These are phyloP conservation scores for Drosophila willistoni DNA, from an alignment of 1,140 invertebrate species.

Conservation along the genomic window DNA sequence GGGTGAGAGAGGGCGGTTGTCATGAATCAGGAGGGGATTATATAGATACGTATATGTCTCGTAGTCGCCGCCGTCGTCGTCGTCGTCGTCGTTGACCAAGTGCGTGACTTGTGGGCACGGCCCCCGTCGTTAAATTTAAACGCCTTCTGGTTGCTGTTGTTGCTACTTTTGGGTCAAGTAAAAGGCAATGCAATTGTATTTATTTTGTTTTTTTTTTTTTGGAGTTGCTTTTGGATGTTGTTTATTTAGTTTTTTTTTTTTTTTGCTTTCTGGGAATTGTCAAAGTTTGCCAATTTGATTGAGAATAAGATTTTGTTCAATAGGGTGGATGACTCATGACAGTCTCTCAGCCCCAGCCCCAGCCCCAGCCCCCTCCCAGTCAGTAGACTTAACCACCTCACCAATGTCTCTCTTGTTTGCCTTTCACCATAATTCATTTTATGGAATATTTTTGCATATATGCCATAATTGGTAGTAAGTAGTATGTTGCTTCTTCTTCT, in stretches of 20 bases:
- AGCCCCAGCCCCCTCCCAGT: not conserved
- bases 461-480: constrained; percentile 23
- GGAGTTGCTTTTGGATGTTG: constrained; percentile 7
- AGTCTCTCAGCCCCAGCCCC: not conserved
- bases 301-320: constrained; percentile 13
- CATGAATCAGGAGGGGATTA: constrained; percentile 36
- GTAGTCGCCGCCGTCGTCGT: constrained; percentile 2
- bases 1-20: not conserved
- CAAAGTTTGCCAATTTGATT: constrained; percentile 48
- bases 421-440: constrained; percentile 9
- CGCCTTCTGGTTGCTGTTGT: constrained; percentile 41
- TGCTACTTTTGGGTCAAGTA: constrained; percentile 73
- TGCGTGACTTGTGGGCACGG: constrained; percentile 77
- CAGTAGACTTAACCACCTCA: not conserved
- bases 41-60: constrained; percentile 37
- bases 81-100: constrained; percentile 56
- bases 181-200: constrained; percentile 74
- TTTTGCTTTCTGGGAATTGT: constrained; percentile 50
- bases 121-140: constrained; percentile 31
- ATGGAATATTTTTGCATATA: constrained; percentile 7
- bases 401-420: not conserved
- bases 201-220: constrained; percentile 26
- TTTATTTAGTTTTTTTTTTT: constrained; percentile 13
- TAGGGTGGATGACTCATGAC: constrained; percentile 20
- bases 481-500: not conserved